Evolutionary conservation across 2,797 vertebrate genomes (phyloP).

Genomic region (Halcyon leucocephala): DNA sequence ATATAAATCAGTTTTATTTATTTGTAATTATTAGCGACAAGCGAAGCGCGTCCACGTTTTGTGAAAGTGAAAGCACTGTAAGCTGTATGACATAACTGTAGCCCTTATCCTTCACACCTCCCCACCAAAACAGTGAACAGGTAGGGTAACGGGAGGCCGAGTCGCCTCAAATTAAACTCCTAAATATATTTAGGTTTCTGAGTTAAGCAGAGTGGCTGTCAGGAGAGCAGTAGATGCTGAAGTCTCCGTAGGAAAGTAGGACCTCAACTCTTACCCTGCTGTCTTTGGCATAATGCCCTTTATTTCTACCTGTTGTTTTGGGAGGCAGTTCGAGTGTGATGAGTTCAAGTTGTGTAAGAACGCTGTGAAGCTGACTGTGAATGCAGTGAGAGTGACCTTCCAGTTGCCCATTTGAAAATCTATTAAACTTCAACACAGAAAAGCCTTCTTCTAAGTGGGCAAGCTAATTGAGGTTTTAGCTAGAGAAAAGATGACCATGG

Average conservation of each 20-base stretch:
- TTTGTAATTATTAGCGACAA: not conserved
- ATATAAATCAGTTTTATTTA: not conserved
- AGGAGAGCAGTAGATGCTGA: not conserved
- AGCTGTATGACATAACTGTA: not conserved
- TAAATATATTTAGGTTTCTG: not conserved
- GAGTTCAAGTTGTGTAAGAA: not conserved
- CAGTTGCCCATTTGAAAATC: not conserved
- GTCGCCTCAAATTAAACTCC: not conserved
- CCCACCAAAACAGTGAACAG: not conserved
- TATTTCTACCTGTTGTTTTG: not conserved
- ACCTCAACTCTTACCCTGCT: not conserved
- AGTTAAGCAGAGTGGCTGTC: not conserved
- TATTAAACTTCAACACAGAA: not conserved
- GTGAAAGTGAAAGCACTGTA: not conserved
- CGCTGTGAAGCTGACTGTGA: not conserved
- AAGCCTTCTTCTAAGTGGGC: not conserved
- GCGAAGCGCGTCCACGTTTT: not conserved
- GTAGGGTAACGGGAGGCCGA: not conserved
- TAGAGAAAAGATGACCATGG: not conserved
- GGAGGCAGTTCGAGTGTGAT: not conserved
- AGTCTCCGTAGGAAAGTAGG: not conserved
- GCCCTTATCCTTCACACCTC: not conserved
- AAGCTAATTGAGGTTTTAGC: not conserved
- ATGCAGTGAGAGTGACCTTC: not conserved
- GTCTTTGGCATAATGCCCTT: not conserved